Conservation (phyloP, 2,888 invertebrate genomes). For the Aphodius granarius region DNA sequence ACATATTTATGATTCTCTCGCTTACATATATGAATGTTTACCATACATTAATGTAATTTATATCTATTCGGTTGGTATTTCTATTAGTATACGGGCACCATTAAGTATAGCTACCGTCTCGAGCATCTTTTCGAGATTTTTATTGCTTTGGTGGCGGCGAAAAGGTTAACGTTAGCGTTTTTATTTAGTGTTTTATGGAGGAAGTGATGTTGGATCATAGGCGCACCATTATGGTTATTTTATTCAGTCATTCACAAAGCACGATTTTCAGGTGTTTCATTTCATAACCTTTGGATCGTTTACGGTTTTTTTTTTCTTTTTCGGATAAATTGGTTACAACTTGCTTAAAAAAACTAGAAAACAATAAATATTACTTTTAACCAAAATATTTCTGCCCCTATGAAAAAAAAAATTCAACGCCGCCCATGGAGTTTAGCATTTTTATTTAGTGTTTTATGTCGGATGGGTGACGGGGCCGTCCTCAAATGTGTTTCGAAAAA, state of each 20-base stretch:
- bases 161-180: not conserved
- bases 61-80: slow-evolving; percentile 54
- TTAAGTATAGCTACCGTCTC: slow-evolving; percentile 40
- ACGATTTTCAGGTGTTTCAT: too few species aligned
- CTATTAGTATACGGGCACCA: slow-evolving; percentile 54
- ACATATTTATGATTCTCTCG: slow-evolving; percentile 55
- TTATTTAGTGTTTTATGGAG: not conserved
- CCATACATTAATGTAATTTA: slow-evolving; percentile 57
- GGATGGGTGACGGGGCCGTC: not conserved
- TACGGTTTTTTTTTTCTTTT: too few species aligned
- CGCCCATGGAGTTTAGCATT: too few species aligned
- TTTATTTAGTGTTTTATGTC: not conserved
- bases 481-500: not conserved
- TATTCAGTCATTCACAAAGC: too few species aligned
- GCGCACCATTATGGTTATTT: too few species aligned
- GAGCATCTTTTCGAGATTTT: slow-evolving; percentile 35
- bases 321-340: too few species aligned
- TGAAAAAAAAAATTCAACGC: too few species aligned
- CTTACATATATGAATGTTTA: slow-evolving; percentile 56
- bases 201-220: not conserved
- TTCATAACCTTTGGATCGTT: too few species aligned
- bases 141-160: slow-evolving; percentile 41
- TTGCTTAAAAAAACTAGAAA: too few species aligned
- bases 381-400: too few species aligned
- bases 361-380: too few species aligned